These are phyloP conservation scores for Mastomys coucha DNA, from an alignment of 2,113 vertebrate genomes.

Conservation along the genomic window DNA sequence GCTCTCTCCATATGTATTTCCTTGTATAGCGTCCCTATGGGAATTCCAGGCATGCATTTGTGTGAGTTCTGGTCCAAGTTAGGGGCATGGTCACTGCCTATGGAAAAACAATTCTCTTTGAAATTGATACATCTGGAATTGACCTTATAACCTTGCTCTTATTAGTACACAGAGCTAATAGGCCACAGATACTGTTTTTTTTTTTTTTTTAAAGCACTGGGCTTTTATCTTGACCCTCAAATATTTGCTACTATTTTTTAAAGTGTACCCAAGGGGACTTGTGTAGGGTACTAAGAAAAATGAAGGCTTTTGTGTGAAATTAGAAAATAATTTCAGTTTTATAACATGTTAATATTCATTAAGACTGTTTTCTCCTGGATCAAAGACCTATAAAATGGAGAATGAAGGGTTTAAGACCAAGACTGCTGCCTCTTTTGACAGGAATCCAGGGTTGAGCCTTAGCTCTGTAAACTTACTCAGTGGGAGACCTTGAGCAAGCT, in stretches of 20 bases:
- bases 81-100: background rate
- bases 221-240: slow-evolving; percentile 47
- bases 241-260: slow-evolving; percentile 45
- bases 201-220: background rate
- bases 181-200: slow-evolving; percentile 56
- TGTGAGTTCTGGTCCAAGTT: slow-evolving; percentile 30
- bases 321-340: slow-evolving; percentile 56
- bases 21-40: background rate
- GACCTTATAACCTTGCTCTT: slow-evolving; percentile 59
- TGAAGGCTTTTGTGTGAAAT: slow-evolving; percentile 31
- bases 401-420: slow-evolving; percentile 18
- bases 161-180: slow-evolving; percentile 59
- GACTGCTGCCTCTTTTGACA: background rate
- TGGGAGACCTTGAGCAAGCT: background rate
- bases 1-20: background rate
- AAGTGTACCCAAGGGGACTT: background rate
- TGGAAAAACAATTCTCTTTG: slow-evolving; percentile 59
- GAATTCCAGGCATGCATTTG: background rate
- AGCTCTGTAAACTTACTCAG: background rate
- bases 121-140: slow-evolving; percentile 60
- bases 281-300: slow-evolving; percentile 22
- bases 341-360: slow-evolving; percentile 16
- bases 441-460: background rate
- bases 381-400: slow-evolving; percentile 29
- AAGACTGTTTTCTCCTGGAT: slow-evolving; percentile 9